phyloP scores from a whole-genome alignment of 2,888 invertebrate species.

The Schizotus pectinicornis region DNA sequence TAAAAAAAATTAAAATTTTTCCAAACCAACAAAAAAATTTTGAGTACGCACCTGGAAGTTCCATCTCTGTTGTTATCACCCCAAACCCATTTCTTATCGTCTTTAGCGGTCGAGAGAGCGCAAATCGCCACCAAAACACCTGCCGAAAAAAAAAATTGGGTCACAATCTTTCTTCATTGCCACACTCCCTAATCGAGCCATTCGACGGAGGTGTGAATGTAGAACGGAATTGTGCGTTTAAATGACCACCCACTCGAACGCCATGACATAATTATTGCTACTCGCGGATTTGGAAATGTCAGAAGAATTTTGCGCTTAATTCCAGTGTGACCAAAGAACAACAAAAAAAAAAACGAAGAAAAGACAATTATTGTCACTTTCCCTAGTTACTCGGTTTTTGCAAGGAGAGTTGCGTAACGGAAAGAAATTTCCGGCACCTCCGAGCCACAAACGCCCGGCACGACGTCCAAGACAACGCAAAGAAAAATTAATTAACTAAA shows the following conservation, averaged over 20 bases:
- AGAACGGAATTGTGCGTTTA: background rate
- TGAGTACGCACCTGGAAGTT: background rate
- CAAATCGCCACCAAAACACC: constrained; percentile 31
- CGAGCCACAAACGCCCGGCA: too few relatives aligned
- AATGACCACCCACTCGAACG: constrained; percentile 6
- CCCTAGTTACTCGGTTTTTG: too few relatives aligned
- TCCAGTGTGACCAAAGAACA: background rate
- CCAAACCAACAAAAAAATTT: too few relatives aligned
- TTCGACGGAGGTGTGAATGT: too few relatives aligned
- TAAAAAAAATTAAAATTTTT: constrained; percentile 9
- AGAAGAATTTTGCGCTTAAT: too few relatives aligned
- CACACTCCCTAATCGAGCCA: too few relatives aligned
- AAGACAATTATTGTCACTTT: background rate
- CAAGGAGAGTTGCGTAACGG: too few relatives aligned
- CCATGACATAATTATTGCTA: constrained; percentile 25
- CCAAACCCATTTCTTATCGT: constrained; percentile 60
- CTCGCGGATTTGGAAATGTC: background rate
- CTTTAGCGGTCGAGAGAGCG: constrained; percentile 32
- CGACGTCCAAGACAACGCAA: too few relatives aligned
- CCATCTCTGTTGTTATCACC: constrained; percentile 43
- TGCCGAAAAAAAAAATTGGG: constrained; percentile 23
- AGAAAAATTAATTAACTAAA: too few relatives aligned
- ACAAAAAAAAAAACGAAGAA: background rate
- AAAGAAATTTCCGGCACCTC: too few relatives aligned
- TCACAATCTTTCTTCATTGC: background rate